phyloP scores from a whole-genome alignment of 2,888 invertebrate species.

The Polia nebulosa region DNA sequence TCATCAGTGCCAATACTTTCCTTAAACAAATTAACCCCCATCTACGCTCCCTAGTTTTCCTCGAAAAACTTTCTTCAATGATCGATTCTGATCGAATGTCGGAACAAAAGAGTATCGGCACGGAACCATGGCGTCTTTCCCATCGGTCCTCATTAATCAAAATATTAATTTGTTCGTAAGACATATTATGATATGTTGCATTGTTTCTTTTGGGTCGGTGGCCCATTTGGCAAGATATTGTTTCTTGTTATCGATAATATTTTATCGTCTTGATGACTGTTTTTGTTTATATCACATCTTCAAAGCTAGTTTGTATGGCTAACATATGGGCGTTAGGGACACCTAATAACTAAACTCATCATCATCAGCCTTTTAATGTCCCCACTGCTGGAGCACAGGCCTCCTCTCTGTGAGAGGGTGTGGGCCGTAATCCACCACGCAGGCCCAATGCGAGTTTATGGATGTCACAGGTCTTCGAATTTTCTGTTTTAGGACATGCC shows the following conservation, averaged over 20 bases:
- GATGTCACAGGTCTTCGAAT: no score
- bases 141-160: conserved; percentile 44
- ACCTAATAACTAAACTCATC: no score
- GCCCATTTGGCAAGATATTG: conserved; percentile 22
- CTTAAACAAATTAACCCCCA: not conserved
- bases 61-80: conserved; percentile 28
- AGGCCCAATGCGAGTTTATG: no score
- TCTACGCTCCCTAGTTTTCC: not conserved
- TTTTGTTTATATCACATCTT: not conserved
- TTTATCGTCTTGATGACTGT: not conserved
- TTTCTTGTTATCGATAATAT: conserved; percentile 3
- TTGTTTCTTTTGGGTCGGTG: conserved; percentile 20
- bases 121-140: not conserved
- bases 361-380: no score
- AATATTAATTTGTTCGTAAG: conserved; percentile 42
- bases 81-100: conserved; percentile 42
- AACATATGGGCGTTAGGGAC: no score
- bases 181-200: conserved; percentile 12
- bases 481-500: no score
- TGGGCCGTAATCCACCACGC: no score
- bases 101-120: conserved; percentile 19
- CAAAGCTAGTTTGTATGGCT: not conserved
- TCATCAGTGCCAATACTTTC: not conserved
- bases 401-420: no score
- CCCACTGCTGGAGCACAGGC: no score